Base-by-base conservation (phyloP, 2,888 invertebrate genomes). In the Cosmorhoe ocellata region DNA sequence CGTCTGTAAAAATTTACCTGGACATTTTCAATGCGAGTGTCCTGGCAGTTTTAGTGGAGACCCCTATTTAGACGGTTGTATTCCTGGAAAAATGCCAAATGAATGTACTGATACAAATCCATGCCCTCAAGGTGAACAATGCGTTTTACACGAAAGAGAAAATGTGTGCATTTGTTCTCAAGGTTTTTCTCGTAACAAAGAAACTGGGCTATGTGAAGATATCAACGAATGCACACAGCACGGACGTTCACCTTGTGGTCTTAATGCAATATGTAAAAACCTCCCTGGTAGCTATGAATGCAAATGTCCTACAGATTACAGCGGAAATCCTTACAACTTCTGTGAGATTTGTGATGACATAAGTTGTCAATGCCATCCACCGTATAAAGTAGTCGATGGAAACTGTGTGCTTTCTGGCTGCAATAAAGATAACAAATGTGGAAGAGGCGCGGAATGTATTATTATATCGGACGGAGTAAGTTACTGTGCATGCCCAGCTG, bases 271-370 rank as follows among this genome's bases (percentile, higher is more conserved):
- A 49, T 98, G 98, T 72, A 97, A 96, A 77, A 98, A 98, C 84
- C 86, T 97, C 41, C 97, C 97, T 0, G 98, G 98, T 37, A 97
- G 97, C 73, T 98, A 97, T 74, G 97, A 97, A 81, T 98, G 98
- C 67, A 95, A 96, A 69, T 98, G 98, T 70, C 95, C 97, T 0
- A 91, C 93, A 22, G 97, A 96, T 26, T 97, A 95, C 74, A 96
- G 95, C 71, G 97, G 97, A 34, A 97, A 98, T 83, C 97, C 98
- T 0, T 98, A 97, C 74, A 92, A 94, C 10, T 91, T 94, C 61
- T 98, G 98, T 75, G 95, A 96, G 86, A 93, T 96, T 76, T 97
- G 97, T 74, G 94, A 93, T 74, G 94, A 94, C 57, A 93, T 95
- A 34, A 95, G 94, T 70, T 97, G 97, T 69, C 95, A 96, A 71